Base-by-base conservation (phyloP, 2,797 vertebrate species). In the Syndactyla subalaris region DNA sequence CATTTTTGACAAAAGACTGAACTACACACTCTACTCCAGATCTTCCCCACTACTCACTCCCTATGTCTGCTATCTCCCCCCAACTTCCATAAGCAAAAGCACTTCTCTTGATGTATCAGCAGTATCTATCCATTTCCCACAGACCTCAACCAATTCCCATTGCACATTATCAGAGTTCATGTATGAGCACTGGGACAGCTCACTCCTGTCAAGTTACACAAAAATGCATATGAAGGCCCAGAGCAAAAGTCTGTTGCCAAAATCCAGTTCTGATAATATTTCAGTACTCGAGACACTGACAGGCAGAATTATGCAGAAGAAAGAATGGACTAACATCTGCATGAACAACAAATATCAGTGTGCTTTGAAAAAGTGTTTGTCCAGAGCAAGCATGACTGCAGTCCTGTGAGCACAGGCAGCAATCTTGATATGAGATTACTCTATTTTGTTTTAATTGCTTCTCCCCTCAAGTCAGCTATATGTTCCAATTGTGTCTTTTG, bases 401-500 rank as follows among this genome's bases (percentile, higher is more conserved):
- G 38, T 36, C 46, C 57, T 72, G 29, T 4, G 24, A 84, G 73
- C 66, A 52, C 41, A 58, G 46, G 58, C 66, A 86, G 66, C 54
- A 65, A n/a, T 15, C 73, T 55, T 70, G 30, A 45, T 45, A 55
- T 2, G 32, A 66, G 16, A 70, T 70, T 81, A 62, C 22, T 61
- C 26, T 43, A 1, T 43, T 30, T 51, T 30, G 36, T 38, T 93
- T 82, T 63, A 67, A 84, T 73, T 88, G 39, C 70, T 88, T 84
- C 51, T 45, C 20, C 30, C 61, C 20, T 4, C 43, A 75, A 18
- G 21, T 78, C 63, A 90, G 46, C 88, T 62, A 3, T 55, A 23
- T 36, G 70, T 84, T 93, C 90, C 92, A 95, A n/a, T 55, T 82
- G 66, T 70, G 85, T 27, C 83, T 92, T 83, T n/a, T 46, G 91